Evolutionary conservation across 2,113 vertebrate species (phyloP).

Genomic region (Sinosuthora webbiana): DNA sequence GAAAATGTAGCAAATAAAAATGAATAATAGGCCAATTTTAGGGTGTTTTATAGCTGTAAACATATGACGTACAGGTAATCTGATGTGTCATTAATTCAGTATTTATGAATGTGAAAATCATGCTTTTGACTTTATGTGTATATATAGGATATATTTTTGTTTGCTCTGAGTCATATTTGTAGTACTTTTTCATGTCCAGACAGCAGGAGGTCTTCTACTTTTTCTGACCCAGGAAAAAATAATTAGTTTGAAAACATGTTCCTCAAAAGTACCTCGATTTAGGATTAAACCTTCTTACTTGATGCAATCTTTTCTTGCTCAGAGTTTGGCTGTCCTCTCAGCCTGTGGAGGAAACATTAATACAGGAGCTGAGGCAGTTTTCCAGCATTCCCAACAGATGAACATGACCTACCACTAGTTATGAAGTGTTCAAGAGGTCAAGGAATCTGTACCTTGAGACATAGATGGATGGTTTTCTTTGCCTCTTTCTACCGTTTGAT

Average conservation of each 20-base stretch:
- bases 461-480: not conserved
- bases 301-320: not conserved
- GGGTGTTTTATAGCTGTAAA: slow-evolving; percentile 36
- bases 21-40: slow-evolving; percentile 27
- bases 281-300: not conserved
- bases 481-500: not conserved
- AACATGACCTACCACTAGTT: not conserved
- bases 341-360: not conserved
- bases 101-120: slow-evolving; percentile 25
- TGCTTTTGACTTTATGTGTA: not conserved
- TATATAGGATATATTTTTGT: not conserved
- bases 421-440: not conserved
- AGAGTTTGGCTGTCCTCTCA: not conserved
- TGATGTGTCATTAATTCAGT: slow-evolving; percentile 27
- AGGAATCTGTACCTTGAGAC: not conserved
- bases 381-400: not conserved
- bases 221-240: not conserved
- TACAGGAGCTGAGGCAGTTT: not conserved
- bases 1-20: slow-evolving; percentile 60
- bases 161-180: not conserved
- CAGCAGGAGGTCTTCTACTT: not conserved
- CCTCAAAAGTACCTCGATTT: not conserved
- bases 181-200: not conserved
- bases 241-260: not conserved
- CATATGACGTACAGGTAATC: not conserved